phyloP scores from a whole-genome alignment of 2,797 vertebrate genomes.

The Manis pentadactyla region DNA sequence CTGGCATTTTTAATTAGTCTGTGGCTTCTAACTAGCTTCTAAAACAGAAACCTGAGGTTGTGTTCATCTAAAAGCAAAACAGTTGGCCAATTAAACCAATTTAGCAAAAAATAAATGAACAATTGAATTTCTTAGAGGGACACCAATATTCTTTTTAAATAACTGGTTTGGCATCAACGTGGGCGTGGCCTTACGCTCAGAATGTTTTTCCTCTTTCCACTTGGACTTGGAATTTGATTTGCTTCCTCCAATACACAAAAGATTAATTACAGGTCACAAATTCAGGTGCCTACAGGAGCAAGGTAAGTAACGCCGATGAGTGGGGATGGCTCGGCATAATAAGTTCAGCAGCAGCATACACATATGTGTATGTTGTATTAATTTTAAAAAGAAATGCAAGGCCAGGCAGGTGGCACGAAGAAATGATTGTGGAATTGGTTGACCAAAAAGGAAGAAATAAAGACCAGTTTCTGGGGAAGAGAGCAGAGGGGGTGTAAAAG shows the following conservation, averaged over 20 bases:
- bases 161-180: neutral
- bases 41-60: conserved; percentile 16
- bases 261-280: neutral
- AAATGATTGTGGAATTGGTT: neutral
- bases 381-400: neutral
- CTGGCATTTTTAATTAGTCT: conserved; percentile 48
- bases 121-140: conserved; percentile 22
- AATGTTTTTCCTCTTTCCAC: neutral
- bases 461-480: neutral
- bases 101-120: conserved; percentile 59
- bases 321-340: neutral
- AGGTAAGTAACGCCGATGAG: neutral
- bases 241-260: neutral
- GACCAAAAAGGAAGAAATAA: neutral
- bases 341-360: neutral
- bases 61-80: conserved; percentile 58
- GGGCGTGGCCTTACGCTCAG: neutral
- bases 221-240: conserved; percentile 31
- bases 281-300: neutral
- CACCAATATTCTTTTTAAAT: neutral
- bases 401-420: neutral
- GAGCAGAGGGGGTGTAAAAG: neutral
- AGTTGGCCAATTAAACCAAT: conserved; percentile 66
- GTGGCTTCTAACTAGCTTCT: conserved; percentile 33
- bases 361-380: neutral